Percentiles rank a stretch among this genome's conserved stretches.
Conservation (phyloP, 1,140 invertebrate species). For the Drosophila bifasciata region DNA sequence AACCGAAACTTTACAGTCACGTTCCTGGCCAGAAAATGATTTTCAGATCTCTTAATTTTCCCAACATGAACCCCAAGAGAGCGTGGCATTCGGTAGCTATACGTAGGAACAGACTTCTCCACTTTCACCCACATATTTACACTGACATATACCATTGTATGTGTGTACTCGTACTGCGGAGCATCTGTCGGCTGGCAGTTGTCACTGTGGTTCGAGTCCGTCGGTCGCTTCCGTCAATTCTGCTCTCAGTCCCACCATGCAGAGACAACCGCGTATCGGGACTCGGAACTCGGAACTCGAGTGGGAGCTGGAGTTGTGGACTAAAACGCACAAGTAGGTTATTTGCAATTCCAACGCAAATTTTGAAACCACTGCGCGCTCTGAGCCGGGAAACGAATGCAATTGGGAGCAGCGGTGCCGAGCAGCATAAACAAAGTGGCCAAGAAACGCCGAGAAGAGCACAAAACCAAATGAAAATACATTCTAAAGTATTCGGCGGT, state of each 20-base stretch:
- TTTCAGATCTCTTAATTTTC: conserved; percentile 42
- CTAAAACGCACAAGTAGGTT: conserved; percentile 23
- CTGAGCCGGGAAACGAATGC: conserved; percentile 8
- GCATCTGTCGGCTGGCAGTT: conserved; percentile 10
- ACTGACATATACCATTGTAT: too few species aligned
- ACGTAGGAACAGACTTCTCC: background rate
- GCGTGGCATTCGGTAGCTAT: conserved; percentile 1
- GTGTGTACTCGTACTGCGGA: background rate
- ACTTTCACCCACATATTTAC: too few species aligned
- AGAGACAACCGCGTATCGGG: too few species aligned
- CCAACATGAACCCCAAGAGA: conserved; percentile 15
- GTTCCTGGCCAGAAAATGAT: conserved; percentile 15
- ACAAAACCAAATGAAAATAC: conserved; percentile 4
- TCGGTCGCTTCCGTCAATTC: too few species aligned
- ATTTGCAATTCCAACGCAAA: conserved; percentile 53
- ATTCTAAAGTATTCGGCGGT: conserved; percentile 11
- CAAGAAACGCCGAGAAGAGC: conserved; percentile 1
- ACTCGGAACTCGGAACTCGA: too few species aligned
- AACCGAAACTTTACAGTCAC: background rate
- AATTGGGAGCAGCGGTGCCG: conserved; percentile 1
- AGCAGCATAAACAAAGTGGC: conserved; percentile 34
- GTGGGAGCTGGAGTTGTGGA: background rate
- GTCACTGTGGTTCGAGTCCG: background rate
- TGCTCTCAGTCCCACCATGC: too few species aligned
- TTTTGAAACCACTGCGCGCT: conserved; percentile 3